Evolutionary conservation across 2,113 vertebrate genomes (phyloP), one percentile per base, ranked within the genome.

Genomic region (Hippocampus guttulatus): DNA sequence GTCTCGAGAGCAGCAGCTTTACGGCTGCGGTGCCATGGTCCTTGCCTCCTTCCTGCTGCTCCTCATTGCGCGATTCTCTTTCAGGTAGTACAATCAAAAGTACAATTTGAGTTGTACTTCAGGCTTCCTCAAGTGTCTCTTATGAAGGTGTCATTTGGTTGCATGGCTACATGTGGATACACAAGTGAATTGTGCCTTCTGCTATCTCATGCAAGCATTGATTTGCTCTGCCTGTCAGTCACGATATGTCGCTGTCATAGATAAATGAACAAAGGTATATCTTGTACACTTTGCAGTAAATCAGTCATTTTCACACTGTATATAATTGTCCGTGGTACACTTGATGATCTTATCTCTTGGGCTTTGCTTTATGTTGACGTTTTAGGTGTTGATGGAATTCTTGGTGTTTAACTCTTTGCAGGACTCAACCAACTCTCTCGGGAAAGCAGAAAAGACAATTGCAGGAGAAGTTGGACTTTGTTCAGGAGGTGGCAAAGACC

Each of bases 401-500:
- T 67, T 67, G 30, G 33, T 2, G 5, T 60, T 76, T 71, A 27
- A 61, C 18, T 25, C 60, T 23, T 9, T 71, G 10, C 64, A 94
- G 92, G 76, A 94, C 91, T 43, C 88, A 52, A 43, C 70, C 76
- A 1, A 94, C 92, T n/a, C 80, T 95, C 25, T 91, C 89, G 8
- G 88, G 92, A 67, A 91, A 92, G 73, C 92, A 94, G 86, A 92
- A 92, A 60, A 87, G 88, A 60, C 92, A 93, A 30, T 81, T 95
- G 64, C 91, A 91, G 67, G 91, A 94, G 76, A 93, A 92, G 74
- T 85, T 90, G 60, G 89, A 91, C 20, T 94, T 93, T 15, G 80
- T 94, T 12, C 85, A 88, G 74, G 92, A 93, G 5, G 92, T 92
- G 71, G 90, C 93, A 57, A 91, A 91, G 69, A 80, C 77, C 72